These are phyloP conservation scores for Crocodylus rhombifer DNA, from an alignment of 2,797 vertebrate species.

Conservation along the genomic window DNA sequence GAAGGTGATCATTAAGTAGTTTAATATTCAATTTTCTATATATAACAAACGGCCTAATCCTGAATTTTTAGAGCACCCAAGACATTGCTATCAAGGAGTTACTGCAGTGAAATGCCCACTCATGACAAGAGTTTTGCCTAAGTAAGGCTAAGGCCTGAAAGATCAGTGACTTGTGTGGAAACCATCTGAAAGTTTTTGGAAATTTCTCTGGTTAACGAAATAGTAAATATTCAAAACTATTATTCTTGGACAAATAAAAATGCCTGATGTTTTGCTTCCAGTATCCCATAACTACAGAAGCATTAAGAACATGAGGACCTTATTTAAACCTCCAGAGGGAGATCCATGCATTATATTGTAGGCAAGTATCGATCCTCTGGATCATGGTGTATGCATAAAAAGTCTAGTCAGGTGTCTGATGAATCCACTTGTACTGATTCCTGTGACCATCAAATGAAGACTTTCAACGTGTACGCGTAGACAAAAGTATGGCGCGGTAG, in stretches of 20 bases:
- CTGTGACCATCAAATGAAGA: too few relatives aligned
- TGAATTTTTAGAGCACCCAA: fast-evolving
- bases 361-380: too few relatives aligned
- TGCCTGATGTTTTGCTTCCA: not conserved
- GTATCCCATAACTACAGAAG: not conserved
- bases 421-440: too few relatives aligned
- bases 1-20: not conserved
- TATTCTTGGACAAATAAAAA: not conserved
- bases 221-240: not conserved
- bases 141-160: not conserved
- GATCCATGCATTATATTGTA: not conserved
- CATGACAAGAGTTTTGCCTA: not conserved
- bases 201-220: not conserved
- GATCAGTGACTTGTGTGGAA: not conserved
- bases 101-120: not conserved
- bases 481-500: too few relatives aligned
- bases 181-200: not conserved
- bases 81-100: not conserved
- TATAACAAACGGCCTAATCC: not conserved
- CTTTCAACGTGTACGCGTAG: too few relatives aligned
- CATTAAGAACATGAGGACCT: not conserved
- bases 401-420: too few relatives aligned
- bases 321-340: not conserved
- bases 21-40: not conserved
- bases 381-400: too few relatives aligned